Evolutionary conservation across 2,113 vertebrate species (phyloP).

Genomic region (Caretta caretta): DNA sequence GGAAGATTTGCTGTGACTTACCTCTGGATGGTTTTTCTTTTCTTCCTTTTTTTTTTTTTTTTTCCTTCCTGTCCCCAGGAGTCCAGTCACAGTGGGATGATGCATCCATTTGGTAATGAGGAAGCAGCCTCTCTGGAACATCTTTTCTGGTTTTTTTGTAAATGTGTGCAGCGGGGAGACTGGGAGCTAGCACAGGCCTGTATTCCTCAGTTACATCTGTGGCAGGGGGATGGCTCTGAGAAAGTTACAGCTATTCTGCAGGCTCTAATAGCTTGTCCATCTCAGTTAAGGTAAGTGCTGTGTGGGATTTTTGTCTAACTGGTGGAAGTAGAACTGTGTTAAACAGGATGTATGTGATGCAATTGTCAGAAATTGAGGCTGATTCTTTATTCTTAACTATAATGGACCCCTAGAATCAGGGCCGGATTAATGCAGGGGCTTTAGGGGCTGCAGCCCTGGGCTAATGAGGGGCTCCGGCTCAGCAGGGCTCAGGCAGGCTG

Average conservation of each 20-base stretch:
- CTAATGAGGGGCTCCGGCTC: no score
- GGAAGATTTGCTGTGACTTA: neutral
- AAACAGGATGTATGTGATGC: neutral
- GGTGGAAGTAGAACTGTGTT: neutral
- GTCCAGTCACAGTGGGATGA: slow-evolving; percentile 46
- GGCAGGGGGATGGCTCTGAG: slow-evolving; percentile 71
- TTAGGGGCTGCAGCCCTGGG: no score
- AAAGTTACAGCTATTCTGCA: slow-evolving; percentile 83
- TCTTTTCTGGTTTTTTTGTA: slow-evolving; percentile 89
- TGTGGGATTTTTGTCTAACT: neutral
- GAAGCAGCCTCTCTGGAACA: slow-evolving; percentile 84
- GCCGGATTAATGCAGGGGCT: neutral
- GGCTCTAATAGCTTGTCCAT: slow-evolving; percentile 86
- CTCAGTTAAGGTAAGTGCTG: slow-evolving; percentile 79
- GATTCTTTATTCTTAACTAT: neutral
- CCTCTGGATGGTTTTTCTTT: neutral
- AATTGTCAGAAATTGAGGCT: neutral
- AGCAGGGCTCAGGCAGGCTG: no score
- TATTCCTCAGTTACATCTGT: slow-evolving; percentile 85
- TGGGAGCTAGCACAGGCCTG: slow-evolving; percentile 94
- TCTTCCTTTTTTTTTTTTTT: slow-evolving; percentile 11
- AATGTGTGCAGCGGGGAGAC: slow-evolving; percentile 85
- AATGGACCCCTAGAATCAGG: neutral
- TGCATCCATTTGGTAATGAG: slow-evolving; percentile 89
- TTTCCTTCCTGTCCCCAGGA: neutral